Base-by-base conservation (phyloP, 2,113 vertebrate genomes). In the Xiphophorus hellerii region DNA sequence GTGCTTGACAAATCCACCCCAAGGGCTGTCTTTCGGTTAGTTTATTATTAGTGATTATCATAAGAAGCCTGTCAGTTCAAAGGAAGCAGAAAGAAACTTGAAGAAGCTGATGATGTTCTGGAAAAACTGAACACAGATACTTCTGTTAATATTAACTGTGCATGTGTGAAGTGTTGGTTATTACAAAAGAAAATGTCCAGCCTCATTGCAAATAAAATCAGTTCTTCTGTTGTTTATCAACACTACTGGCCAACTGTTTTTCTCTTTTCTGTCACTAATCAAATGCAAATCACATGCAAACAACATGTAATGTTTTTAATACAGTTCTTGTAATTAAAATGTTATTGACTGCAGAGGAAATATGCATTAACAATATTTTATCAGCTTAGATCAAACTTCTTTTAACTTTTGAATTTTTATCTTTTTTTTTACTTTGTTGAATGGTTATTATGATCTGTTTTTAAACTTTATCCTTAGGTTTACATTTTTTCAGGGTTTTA, bases 11-110 rank as follows among this genome's bases (percentile, higher is more conserved):
- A 62, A 68, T 75, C 62, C 66, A 71, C 66, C 71, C 76, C 31
- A 31, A 63, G 37, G 72, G 67, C 73, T 76, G 61, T 85, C 76
- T 48, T 84, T 75, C 30, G 74, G 71, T 78, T 80, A 48, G 81
- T 71, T 79, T 75, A 81, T 77, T 65, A 86, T 27, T 27, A 7
- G 44, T 61, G 69, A 67, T 44, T 48, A 65, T 67, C 37, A 66
- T 13, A 29, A 82, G 72, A 42, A 27, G 44, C 64, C 66, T 37
- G 60, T 80, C 51, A 8, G 51, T 58, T 58, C 51, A 58, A 58
- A 58, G 51, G 22, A 58, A 58, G 25, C 51, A 25, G 10, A 22
- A 25, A 58, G 22, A 22, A 54, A 54, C 22, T n/a, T 17, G 20
- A 17, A 54, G 51, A 22, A 58, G 51, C 17, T 48, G 44, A 20